Conservation (phyloP, 2,888 invertebrate species). For the Leptarthrus brevirostris region DNA sequence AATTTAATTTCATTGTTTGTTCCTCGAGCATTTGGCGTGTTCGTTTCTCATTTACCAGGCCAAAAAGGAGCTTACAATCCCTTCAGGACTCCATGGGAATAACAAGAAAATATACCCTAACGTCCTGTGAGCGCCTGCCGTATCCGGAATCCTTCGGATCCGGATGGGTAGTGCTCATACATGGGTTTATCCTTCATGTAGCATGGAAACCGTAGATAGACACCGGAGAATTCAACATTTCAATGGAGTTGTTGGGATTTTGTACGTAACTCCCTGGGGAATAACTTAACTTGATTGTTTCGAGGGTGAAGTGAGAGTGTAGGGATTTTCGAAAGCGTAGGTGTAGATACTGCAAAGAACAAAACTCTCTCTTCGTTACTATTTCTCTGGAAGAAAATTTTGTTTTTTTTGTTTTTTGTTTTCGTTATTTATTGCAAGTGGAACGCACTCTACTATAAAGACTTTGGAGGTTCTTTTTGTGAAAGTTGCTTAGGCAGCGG, state of each 20-base stretch:
- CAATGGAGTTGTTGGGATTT: conserved; percentile 50
- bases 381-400: conserved; percentile 27
- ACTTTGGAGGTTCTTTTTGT: conserved; percentile 27
- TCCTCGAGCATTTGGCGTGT: conserved; percentile 24
- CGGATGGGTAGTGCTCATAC: not conserved
- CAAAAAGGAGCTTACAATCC: conserved; percentile 23
- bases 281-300: conserved; percentile 53
- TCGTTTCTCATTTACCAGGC: conserved; percentile 11
- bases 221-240: conserved; percentile 43
- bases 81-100: conserved; percentile 31
- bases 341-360: not conserved
- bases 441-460: conserved; percentile 37
- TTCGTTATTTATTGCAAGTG: conserved; percentile 33
- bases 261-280: conserved; percentile 44
- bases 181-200: conserved; percentile 32
- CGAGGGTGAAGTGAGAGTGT: conserved; percentile 42
- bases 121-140: not conserved
- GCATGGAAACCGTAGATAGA: conserved; percentile 29
- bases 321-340: conserved; percentile 35
- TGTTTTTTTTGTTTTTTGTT: too few relatives aligned
- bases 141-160: too few relatives aligned
- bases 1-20: conserved; percentile 51
- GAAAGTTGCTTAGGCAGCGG: conserved; percentile 24
- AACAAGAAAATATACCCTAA: conserved; percentile 30
- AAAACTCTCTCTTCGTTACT: conserved; percentile 22